These are phyloP conservation scores for Brenthis ino DNA, from an alignment of 2,888 invertebrate genomes.

Conservation along the genomic window DNA sequence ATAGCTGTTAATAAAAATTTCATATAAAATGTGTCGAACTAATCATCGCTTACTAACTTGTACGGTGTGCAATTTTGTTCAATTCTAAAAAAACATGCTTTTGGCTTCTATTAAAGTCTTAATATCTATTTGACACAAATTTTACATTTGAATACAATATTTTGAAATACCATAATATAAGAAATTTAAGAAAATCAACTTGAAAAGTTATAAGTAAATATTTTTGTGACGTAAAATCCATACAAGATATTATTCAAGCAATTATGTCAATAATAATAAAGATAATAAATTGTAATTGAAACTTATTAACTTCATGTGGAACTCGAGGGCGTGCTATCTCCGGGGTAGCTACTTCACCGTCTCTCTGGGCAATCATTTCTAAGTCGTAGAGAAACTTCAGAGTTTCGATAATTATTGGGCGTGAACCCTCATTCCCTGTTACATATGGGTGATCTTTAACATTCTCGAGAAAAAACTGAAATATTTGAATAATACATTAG, in stretches of 20 bases:
- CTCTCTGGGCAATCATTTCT: slow-evolving; percentile 91
- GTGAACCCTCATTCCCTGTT: slow-evolving; percentile 89
- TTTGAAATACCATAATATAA: too few relatives aligned
- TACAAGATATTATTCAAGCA: neutral
- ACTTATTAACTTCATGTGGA: slow-evolving; percentile 86
- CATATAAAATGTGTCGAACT: neutral
- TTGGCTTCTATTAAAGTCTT: too few relatives aligned
- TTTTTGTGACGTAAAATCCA: too few relatives aligned
- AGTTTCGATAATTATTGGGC: slow-evolving; percentile 94
- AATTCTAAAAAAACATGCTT: too few relatives aligned
- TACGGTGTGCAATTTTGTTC: too few relatives aligned
- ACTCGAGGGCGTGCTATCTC: slow-evolving; percentile 91
- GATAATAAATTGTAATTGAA: neutral
- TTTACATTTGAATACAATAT: too few relatives aligned
- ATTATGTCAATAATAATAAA: neutral
- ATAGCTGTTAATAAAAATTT: neutral
- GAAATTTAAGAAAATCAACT: too few relatives aligned
- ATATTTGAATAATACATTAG: slow-evolving; percentile 18
- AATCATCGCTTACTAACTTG: neutral
- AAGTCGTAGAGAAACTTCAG: slow-evolving; percentile 95
- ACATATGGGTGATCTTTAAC: slow-evolving; percentile 95
- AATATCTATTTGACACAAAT: too few relatives aligned
- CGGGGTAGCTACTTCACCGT: slow-evolving; percentile 92
- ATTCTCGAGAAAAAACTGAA: slow-evolving; percentile 93
- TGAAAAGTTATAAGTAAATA: too few relatives aligned